phyloP scores from a whole-genome alignment of 2,113 vertebrate genomes.

The Salvelinus fontinalis region DNA sequence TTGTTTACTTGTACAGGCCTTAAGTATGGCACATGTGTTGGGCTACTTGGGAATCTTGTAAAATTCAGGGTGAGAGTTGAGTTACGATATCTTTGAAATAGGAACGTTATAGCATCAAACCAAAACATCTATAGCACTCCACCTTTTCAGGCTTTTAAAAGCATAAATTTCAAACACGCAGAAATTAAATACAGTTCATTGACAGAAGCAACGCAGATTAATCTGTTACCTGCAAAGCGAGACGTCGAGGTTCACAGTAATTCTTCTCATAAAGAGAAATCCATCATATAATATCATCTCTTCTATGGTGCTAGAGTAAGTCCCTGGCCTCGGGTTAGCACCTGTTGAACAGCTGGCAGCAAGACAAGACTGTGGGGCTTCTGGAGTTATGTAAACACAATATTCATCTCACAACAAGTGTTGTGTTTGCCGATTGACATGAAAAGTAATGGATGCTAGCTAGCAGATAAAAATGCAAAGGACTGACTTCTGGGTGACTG shows the following conservation, averaged over 20 bases:
- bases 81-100: conserved; percentile 8
- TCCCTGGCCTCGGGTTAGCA: conserved; percentile 14
- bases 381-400: conserved; percentile 22
- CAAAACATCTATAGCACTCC: conserved; percentile 5
- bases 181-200: conserved; percentile 1
- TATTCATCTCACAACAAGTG: not conserved
- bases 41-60: not conserved
- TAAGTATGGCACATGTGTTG: not conserved
- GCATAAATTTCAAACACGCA: conserved; percentile 7
- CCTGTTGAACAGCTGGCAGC: conserved; percentile 32
- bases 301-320: not conserved
- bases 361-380: not conserved
- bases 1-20: not conserved
- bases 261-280: conserved; percentile 25
- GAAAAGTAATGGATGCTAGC: not conserved
- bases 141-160: not conserved
- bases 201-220: not conserved
- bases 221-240: conserved; percentile 9
- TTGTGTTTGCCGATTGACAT: not conserved
- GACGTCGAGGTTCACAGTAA: not conserved
- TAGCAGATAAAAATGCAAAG: not conserved
- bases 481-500: not conserved
- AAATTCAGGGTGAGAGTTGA: not conserved
- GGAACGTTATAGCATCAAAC: not conserved
- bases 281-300: conserved; percentile 18